Conservation (phyloP, 64 coral and sea anemone genomes). For the Montipora sp. region DNA sequence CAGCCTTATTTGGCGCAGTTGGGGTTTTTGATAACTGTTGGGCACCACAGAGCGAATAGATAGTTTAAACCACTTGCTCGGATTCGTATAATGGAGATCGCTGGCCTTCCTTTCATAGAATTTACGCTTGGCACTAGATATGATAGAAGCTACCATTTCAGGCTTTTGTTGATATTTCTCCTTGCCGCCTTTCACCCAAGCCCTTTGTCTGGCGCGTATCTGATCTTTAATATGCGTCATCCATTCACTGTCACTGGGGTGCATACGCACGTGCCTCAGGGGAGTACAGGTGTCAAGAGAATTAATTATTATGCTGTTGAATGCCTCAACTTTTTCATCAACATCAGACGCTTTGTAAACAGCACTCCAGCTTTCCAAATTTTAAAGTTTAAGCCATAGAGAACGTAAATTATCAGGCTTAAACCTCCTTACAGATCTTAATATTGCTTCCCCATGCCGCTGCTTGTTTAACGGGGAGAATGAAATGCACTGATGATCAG, state of each 20-base stretch:
- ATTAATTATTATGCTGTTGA: constrained; percentile 62
- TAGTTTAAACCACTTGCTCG: constrained; percentile 41
- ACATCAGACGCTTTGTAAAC: constrained; percentile 61
- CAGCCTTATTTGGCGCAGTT: constrained; percentile 26
- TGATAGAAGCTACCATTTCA: constrained; percentile 41
- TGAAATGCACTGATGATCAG: constrained; percentile 56
- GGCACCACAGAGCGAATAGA: constrained; percentile 38
- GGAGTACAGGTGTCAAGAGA: constrained; percentile 42
- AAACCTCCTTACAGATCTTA: constrained; percentile 27
- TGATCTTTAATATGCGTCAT: constrained; percentile 56
- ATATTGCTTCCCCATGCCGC: background rate
- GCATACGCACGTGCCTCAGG: constrained; percentile 37
- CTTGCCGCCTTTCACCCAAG: constrained; percentile 40
- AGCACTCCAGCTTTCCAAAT: constrained; percentile 18
- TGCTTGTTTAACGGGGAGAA: background rate
- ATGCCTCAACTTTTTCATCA: constrained; percentile 68
- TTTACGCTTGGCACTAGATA: constrained; percentile 39
- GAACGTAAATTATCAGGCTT: constrained; percentile 61
- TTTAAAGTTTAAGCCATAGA: constrained; percentile 55
- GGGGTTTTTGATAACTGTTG: background rate
- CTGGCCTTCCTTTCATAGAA: constrained; percentile 37
- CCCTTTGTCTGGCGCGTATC: constrained; percentile 59
- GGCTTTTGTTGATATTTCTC: constrained; percentile 1
- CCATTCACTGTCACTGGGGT: constrained; percentile 61
- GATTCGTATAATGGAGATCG: constrained; percentile 6